These are phyloP conservation scores for Nanorana parkeri DNA, from an alignment of 2,113 vertebrate species.

Conservation along the genomic window DNA sequence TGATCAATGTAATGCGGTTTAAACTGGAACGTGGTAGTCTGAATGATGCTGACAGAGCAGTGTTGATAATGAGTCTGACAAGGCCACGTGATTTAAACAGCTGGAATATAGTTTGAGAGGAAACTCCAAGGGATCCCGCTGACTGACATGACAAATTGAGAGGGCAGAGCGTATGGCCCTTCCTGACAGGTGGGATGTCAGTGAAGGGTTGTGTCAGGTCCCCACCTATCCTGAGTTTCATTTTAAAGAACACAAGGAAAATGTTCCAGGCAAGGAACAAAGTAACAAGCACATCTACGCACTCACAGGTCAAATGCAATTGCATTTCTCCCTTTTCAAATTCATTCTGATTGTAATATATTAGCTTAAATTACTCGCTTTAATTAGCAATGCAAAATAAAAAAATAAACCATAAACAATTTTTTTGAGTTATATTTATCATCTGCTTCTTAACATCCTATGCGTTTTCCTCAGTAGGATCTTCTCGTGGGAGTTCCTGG, in stretches of 20 bases:
- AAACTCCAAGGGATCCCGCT: slow-evolving; percentile 23
- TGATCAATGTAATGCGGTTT: slow-evolving; percentile 30
- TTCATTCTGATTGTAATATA: too few species aligned
- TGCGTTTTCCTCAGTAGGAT: too few species aligned
- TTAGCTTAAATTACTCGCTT: too few species aligned
- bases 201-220: slow-evolving; percentile 18
- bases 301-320: neutral
- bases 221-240: slow-evolving; percentile 31
- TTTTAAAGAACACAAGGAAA: neutral
- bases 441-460: too few species aligned
- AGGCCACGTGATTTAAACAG: slow-evolving; percentile 34
- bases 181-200: slow-evolving; percentile 29
- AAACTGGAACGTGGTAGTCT: slow-evolving; percentile 13
- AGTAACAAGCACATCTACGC: neutral
- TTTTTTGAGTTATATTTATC: too few species aligned
- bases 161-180: slow-evolving; percentile 14
- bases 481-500: too few species aligned
- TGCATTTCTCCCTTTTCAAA: too few species aligned
- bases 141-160: slow-evolving; percentile 40
- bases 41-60: slow-evolving; percentile 39
- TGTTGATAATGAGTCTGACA: slow-evolving; percentile 23
- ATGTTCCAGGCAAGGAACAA: neutral
- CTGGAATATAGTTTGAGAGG: slow-evolving; percentile 27
- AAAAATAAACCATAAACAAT: too few species aligned
- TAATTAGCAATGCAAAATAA: too few species aligned